Conservation (phyloP, 1,140 invertebrate genomes). For the Hestina assimilis region DNA sequence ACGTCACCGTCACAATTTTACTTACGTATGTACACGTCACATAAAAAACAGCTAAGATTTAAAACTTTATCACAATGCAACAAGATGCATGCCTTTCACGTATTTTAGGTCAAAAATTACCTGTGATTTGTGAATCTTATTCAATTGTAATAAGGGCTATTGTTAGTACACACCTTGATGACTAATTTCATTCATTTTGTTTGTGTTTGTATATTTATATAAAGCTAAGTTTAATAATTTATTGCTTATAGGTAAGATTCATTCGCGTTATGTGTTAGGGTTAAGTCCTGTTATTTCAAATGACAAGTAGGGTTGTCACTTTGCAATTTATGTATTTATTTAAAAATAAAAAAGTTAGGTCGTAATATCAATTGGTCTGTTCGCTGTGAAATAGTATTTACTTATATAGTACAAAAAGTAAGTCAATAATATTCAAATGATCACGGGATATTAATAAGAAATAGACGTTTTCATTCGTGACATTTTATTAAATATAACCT, state of each 20-base stretch:
- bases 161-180: neutral
- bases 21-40: slow-evolving; percentile 14
- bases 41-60: neutral
- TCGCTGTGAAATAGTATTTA: too few relatives aligned
- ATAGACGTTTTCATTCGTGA: too few relatives aligned
- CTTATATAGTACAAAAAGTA: too few relatives aligned
- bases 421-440: too few relatives aligned
- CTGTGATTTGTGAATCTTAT: neutral
- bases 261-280: neutral
- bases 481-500: too few relatives aligned
- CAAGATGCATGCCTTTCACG: neutral
- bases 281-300: neutral
- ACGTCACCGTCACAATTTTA: slow-evolving; percentile 5
- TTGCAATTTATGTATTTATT: too few relatives aligned
- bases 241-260: neutral
- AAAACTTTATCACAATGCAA: neutral
- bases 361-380: too few relatives aligned
- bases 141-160: neutral
- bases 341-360: too few relatives aligned
- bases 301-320: neutral
- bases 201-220: neutral
- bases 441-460: too few relatives aligned
- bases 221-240: neutral
- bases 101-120: neutral
- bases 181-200: slow-evolving; percentile 1